These are phyloP conservation scores for Gymnosoma rotundatum DNA, from an alignment of 2,888 invertebrate genomes.

Conservation along the genomic window DNA sequence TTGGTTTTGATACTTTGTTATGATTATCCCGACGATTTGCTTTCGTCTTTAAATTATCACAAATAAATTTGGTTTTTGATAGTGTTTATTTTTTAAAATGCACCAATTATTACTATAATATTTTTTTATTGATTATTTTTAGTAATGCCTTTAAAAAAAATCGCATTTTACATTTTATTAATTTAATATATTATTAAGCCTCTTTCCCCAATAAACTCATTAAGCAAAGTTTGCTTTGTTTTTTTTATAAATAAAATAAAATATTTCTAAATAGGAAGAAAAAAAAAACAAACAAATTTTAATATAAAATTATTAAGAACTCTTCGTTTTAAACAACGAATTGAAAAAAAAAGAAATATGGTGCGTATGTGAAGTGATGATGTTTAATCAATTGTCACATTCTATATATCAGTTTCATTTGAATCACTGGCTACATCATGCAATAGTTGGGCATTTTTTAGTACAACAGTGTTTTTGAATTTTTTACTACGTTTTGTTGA, in stretches of 20 bases:
- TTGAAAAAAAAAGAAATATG: conserved; percentile 5
- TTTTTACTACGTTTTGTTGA: conserved; percentile 57
- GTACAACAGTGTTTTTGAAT: conserved; percentile 74
- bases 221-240: conserved; percentile 40
- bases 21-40: conserved; percentile 1
- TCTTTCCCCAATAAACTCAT: conserved; percentile 58
- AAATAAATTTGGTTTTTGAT: not conserved
- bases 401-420: conserved; percentile 79
- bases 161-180: not conserved
- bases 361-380: not conserved
- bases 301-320: not conserved
- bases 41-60: not conserved
- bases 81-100: conserved; percentile 15
- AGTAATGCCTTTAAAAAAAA: not conserved
- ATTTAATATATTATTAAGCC: conserved; percentile 37
- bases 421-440: conserved; percentile 75
- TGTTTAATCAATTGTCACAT: conserved; percentile 20
- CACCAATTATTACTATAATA: conserved; percentile 1
- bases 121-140: conserved; percentile 17
- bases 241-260: conserved; percentile 50
- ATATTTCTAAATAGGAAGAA: conserved; percentile 35
- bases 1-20: conserved; percentile 1
- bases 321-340: not conserved
- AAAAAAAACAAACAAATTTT: conserved; percentile 37
- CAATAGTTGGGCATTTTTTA: conserved; percentile 76